phyloP scores from a whole-genome alignment of 2,888 invertebrate genomes.

The Tipula lateralis region DNA sequence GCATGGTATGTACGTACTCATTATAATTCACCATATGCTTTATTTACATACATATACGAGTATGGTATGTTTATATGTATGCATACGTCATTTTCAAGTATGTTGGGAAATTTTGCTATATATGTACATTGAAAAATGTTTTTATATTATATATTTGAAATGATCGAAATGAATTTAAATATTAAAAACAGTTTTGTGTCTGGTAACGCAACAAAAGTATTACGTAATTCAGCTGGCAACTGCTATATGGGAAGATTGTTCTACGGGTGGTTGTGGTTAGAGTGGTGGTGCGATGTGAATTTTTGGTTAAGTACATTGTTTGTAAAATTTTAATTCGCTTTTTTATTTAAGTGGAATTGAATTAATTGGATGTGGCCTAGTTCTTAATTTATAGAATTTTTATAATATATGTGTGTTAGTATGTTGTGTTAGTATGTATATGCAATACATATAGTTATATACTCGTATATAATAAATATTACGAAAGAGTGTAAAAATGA shows the following conservation, averaged over 20 bases:
- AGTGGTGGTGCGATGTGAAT: background rate
- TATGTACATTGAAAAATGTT: background rate
- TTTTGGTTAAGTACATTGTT: background rate
- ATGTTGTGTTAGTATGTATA: too few species aligned
- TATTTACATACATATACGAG: background rate
- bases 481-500: too few species aligned
- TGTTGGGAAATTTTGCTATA: background rate
- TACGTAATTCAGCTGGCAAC: background rate
- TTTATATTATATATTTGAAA: background rate
- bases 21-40: conserved; percentile 2
- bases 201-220: background rate
- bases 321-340: background rate
- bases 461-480: too few species aligned
- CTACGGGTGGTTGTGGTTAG: background rate
- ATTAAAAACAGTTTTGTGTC: background rate
- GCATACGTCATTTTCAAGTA: background rate
- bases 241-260: background rate
- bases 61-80: too few species aligned
- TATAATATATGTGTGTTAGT: too few species aligned
- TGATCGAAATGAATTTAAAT: background rate
- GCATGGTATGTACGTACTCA: background rate
- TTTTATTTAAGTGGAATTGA: background rate
- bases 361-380: background rate
- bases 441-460: too few species aligned
- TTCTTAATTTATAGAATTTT: background rate